Evolutionary conservation across 1,140 invertebrate species (phyloP).

Genomic region (Caenorhabditis latens): DNA sequence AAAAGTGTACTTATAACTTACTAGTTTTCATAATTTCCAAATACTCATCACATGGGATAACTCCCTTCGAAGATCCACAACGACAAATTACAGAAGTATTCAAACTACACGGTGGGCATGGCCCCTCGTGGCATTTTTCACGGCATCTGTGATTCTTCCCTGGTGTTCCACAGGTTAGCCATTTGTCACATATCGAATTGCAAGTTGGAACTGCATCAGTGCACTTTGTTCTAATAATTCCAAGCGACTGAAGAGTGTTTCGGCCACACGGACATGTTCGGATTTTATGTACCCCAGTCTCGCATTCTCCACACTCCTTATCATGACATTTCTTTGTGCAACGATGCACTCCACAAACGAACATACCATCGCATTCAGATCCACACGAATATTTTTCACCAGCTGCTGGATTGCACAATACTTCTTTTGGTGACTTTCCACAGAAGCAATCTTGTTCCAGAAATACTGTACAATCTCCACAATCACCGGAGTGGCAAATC

Average conservation of each 20-base stretch:
- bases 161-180: slow-evolving; percentile 86
- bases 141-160: slow-evolving; percentile 84
- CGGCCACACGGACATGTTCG: slow-evolving; percentile 89
- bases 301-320: slow-evolving; percentile 80
- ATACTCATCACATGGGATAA: slow-evolving; percentile 62
- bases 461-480: slow-evolving; percentile 80
- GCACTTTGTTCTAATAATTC: slow-evolving; percentile 80
- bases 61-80: slow-evolving; percentile 82
- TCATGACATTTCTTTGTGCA: slow-evolving; percentile 70
- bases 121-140: slow-evolving; percentile 85
- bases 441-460: slow-evolving; percentile 84
- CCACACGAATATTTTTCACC: slow-evolving; percentile 78
- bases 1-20: neutral
- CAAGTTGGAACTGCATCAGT: slow-evolving; percentile 89
- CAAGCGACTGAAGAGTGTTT: slow-evolving; percentile 79
- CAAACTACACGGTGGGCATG: slow-evolving; percentile 87
- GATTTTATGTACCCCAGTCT: slow-evolving; percentile 82
- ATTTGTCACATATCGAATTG: slow-evolving; percentile 85
- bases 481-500: slow-evolving; percentile 80
- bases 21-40: slow-evolving; percentile 56
- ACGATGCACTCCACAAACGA: slow-evolving; percentile 77
- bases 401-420: slow-evolving; percentile 79
- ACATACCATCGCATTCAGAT: slow-evolving; percentile 74
- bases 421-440: slow-evolving; percentile 80
- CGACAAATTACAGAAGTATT: slow-evolving; percentile 87